phyloP scores from a whole-genome alignment of 2,888 invertebrate species.

The Lathronympha strigana region DNA sequence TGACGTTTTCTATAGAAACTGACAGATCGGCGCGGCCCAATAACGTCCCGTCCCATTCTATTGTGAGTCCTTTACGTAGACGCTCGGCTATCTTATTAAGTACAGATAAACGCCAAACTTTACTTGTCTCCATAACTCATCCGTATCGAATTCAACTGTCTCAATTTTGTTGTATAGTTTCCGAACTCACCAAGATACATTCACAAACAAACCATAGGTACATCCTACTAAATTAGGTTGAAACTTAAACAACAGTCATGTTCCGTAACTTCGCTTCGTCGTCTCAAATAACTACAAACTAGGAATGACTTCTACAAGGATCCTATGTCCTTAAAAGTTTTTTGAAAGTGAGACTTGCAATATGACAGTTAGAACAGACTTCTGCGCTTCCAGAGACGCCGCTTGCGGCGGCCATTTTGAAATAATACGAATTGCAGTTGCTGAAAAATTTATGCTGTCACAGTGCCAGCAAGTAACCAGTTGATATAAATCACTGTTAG shows the following conservation, averaged over 20 bases:
- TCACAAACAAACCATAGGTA: not conserved
- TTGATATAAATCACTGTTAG: slow-evolving; percentile 26
- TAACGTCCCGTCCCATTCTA: too few species aligned
- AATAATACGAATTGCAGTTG: slow-evolving; percentile 20
- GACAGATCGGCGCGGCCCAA: too few species aligned
- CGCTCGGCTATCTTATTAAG: not conserved
- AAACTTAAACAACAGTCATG: not conserved
- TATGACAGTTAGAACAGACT: not conserved
- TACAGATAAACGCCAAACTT: slow-evolving; percentile 6
- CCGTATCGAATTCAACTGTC: slow-evolving; percentile 4
- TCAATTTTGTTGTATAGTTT: not conserved
- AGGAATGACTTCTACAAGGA: not conserved
- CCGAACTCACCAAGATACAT: not conserved
- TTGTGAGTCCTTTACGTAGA: too few species aligned
- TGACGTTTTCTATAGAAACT: too few species aligned
- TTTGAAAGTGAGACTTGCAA: not conserved
- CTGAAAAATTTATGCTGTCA: slow-evolving; percentile 22
- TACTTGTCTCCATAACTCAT: not conserved
- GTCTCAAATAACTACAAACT: slow-evolving; percentile 15
- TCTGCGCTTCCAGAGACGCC: too few species aligned
- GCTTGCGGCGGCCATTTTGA: not conserved
- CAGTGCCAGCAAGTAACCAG: slow-evolving; percentile 11
- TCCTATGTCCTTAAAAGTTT: not conserved
- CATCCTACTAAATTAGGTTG: not conserved
- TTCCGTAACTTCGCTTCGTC: not conserved